phyloP scores from a whole-genome alignment of 2,113 vertebrate genomes.

The Alethe castanea region DNA sequence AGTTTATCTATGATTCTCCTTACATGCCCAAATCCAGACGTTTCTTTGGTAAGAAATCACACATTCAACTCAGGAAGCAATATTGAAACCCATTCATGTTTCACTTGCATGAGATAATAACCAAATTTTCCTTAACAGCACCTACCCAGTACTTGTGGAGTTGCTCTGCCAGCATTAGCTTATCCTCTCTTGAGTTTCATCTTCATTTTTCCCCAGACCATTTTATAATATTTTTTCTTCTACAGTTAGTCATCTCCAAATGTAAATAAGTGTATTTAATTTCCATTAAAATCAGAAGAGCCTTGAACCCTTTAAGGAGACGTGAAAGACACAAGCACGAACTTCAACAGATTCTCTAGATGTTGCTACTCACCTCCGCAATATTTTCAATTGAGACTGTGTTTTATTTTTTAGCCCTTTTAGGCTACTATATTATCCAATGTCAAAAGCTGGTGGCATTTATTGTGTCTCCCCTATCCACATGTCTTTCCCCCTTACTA shows the following conservation, averaged over 20 bases:
- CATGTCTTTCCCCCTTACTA: neutral
- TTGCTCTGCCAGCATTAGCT: neutral
- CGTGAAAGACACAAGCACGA: rapidly evolving
- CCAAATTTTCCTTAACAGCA: neutral
- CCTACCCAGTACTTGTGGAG: rapidly evolving
- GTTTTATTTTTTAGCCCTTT: neutral
- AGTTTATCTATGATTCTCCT: neutral
- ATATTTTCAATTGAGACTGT: neutral
- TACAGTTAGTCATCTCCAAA: neutral
- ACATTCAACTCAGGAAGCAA: neutral
- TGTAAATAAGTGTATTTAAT: neutral
- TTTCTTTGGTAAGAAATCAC: neutral
- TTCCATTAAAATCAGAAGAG: neutral
- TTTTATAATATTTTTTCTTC: neutral
- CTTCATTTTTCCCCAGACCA: neutral
- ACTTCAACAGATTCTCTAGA: neutral
- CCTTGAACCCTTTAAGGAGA: neutral
- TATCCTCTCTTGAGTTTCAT: neutral
- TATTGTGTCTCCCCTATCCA: neutral
- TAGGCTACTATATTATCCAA: neutral
- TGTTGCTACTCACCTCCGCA: neutral
- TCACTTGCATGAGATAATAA: neutral
- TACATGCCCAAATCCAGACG: neutral
- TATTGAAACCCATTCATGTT: neutral
- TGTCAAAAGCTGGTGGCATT: neutral